Conservation (phyloP, 1,140 invertebrate species). For the Meloidogyne hapla region DNA sequence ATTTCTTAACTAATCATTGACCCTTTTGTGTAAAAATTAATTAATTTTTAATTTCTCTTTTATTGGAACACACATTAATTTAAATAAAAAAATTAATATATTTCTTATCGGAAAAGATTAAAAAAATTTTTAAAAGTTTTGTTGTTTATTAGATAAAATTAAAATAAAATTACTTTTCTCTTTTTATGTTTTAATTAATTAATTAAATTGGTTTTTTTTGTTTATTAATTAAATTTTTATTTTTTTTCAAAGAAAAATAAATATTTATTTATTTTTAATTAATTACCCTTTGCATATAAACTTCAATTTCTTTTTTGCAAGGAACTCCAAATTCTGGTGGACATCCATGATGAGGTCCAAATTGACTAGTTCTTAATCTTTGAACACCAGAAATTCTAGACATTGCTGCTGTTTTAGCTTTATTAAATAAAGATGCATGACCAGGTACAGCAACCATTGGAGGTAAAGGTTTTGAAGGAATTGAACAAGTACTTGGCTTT, state of each 20-base stretch:
- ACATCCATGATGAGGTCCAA: slow-evolving; percentile 2
- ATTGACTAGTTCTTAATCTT: slow-evolving; percentile 17
- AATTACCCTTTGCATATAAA: slow-evolving; percentile 75
- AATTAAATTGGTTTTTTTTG: too few species aligned
- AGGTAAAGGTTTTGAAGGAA: neutral
- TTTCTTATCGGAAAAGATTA: too few species aligned
- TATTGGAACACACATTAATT: too few species aligned
- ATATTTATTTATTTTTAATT: neutral
- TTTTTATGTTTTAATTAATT: too few species aligned
- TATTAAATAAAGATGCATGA: slow-evolving; percentile 50
- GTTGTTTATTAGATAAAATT: too few species aligned
- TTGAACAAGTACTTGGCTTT: slow-evolving; percentile 22
- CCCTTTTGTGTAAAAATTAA: too few species aligned
- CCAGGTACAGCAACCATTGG: neutral
- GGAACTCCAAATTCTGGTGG: slow-evolving; percentile 1
- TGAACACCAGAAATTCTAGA: slow-evolving; percentile 78
- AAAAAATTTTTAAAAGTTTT: too few species aligned
- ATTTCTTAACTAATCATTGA: neutral
- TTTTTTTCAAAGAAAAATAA: neutral
- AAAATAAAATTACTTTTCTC: too few species aligned
- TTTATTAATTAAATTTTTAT: too few species aligned
- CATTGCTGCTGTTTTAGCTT: slow-evolving; percentile 70
- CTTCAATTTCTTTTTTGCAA: slow-evolving; percentile 67
- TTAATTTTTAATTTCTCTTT: too few species aligned
- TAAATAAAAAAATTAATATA: too few species aligned